Conservation (phyloP, 2,113 vertebrate species). For the Oenanthe oenanthe region DNA sequence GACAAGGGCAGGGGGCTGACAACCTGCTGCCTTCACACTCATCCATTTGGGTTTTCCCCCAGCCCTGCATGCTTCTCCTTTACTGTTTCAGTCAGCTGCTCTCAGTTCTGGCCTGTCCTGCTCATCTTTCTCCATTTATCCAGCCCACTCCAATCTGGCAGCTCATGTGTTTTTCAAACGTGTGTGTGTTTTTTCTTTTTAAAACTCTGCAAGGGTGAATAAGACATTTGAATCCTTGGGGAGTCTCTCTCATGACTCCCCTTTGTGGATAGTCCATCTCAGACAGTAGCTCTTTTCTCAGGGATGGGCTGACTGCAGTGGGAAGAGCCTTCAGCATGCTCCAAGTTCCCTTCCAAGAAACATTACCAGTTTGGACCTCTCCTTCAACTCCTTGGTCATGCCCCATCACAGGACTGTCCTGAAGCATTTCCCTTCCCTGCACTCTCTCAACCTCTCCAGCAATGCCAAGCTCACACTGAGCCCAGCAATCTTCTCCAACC, state of each 20-base stretch:
- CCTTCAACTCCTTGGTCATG: conserved; percentile 61
- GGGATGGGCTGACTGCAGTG: conserved; percentile 63
- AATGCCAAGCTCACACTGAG: conserved; percentile 75
- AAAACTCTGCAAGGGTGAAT: background rate
- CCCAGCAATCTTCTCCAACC: conserved; percentile 68
- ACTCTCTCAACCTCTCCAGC: conserved; percentile 70
- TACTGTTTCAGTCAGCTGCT: background rate
- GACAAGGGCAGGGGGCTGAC: background rate
- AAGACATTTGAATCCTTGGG: background rate
- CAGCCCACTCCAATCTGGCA: background rate
- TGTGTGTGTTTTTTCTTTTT: background rate
- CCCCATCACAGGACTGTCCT: conserved; percentile 40
- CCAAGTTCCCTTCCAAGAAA: conserved; percentile 64
- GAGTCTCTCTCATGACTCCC: background rate
- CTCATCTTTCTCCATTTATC: background rate
- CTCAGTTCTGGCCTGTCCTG: background rate
- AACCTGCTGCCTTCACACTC: background rate
- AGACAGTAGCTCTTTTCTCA: conserved; percentile 16
- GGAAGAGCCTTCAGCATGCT: conserved; percentile 43
- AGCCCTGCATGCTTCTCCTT: background rate
- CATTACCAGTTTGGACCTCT: conserved; percentile 66
- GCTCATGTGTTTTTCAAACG: background rate
- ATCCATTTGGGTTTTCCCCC: background rate
- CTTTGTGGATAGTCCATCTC: background rate
- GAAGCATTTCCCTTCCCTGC: conserved; percentile 45